phyloP scores from a whole-genome alignment of 2,113 vertebrate genomes.

The Jaculus jaculus region DNA sequence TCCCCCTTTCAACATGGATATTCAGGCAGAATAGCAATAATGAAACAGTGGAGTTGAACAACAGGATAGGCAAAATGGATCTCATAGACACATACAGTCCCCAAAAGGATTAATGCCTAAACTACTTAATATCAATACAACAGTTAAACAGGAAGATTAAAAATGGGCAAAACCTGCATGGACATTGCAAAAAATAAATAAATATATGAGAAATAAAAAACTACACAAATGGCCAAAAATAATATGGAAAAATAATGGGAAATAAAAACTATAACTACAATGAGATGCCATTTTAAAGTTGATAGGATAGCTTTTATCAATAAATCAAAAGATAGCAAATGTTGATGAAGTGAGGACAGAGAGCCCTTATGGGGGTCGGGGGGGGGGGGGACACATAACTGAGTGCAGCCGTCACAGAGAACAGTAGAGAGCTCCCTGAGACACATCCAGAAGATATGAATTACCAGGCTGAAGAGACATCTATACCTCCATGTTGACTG shows the following conservation, averaged over 20 bases:
- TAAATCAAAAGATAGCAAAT: background rate
- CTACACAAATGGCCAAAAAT: background rate
- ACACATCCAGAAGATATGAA: background rate
- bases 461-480: background rate
- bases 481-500: background rate
- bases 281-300: background rate
- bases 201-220: background rate
- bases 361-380: background rate
- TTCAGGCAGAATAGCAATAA: background rate
- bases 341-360: background rate
- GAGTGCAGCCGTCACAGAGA: background rate
- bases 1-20: background rate
- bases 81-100: background rate
- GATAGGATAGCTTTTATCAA: background rate
- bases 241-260: background rate
- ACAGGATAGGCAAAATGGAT: background rate
- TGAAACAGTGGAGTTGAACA: background rate
- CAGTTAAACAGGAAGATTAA: background rate
- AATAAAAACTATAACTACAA: background rate
- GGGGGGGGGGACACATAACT: background rate
- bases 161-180: background rate
- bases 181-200: background rate
- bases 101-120: background rate
- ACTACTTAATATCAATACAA: background rate
- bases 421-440: background rate